Base-by-base conservation (phyloP, 2,113 vertebrate species). In the Cettia cetti region DNA sequence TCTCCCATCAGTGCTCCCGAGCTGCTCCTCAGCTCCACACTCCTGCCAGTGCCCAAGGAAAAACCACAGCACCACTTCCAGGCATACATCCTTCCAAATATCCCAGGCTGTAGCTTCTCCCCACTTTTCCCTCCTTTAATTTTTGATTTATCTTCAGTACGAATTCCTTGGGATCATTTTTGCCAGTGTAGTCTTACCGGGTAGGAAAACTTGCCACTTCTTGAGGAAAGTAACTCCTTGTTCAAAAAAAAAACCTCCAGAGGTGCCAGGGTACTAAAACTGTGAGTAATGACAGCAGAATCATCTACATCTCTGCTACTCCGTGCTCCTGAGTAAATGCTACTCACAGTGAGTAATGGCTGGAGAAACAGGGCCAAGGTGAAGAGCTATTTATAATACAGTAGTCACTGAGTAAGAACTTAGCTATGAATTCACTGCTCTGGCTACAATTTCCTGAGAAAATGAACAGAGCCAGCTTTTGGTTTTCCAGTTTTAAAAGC, bases 371-470 rank as follows among this genome's bases (percentile, higher is more conserved):
- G 90, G 92, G 92, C 86, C 93, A 94, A 90, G 90, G 86, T 86
- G 92, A 70, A 74, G 57, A 77, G 95, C 90, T 97, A 94, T 94
- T 97, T 97, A 96, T 93, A 95, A 94, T 72, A 71, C 68, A 83
- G 94, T 90, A 91, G 93, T 92, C 94, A 90, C 76, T 90, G 94
- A 96, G 80, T 94, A 94, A 94, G 82, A 6, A 11, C 88, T 93
- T 22, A 75, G 90, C 83, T 93, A 94, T 89, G 95, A 94, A 96
- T 95, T 93, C 91, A 92, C 85, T 95, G 86, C 88, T 83, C 92
- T 94, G 93, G 92, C 82, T 76, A 94, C 57, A 65, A 82, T 69
- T 92, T 93, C 11, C 19, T 91, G 90, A 97, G 93, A 96, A 96
- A 92, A 92, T 2, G 5, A 90, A 35, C 65, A n/a, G 37, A 90